These are phyloP conservation scores for Radopholus similis DNA, from an alignment of 1,140 invertebrate species.

Conservation along the genomic window DNA sequence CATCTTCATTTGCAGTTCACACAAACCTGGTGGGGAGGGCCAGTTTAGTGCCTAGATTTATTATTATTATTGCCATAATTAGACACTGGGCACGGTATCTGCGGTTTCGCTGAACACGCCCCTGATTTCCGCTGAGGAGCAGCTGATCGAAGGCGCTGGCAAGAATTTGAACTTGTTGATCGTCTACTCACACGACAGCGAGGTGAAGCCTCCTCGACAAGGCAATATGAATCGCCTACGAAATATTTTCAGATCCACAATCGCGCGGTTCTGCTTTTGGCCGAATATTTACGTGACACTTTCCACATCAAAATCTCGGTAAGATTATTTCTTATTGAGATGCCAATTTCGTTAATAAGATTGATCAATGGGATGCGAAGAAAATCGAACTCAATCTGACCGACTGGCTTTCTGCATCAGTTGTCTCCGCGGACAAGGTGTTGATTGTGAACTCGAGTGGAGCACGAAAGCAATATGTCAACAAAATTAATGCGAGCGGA, in stretches of 20 bases:
- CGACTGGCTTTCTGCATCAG: conserved; percentile 54
- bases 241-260: too few relatives aligned
- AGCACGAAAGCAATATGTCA: conserved; percentile 40
- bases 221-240: too few relatives aligned
- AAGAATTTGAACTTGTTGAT: conserved; percentile 43
- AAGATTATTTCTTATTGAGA: background rate
- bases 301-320: conserved; percentile 53
- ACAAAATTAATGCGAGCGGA: conserved; percentile 16
- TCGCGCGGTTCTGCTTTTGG: conserved; percentile 50
- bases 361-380: conserved; percentile 51
- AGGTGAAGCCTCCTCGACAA: too few relatives aligned
- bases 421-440: conserved; percentile 55
- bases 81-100: conserved; percentile 1
- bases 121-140: conserved; percentile 3
- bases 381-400: conserved; percentile 50
- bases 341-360: conserved; percentile 24
- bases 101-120: background rate
- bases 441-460: conserved; percentile 56
- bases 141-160: background rate
- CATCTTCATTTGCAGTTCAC: conserved; percentile 3
- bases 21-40: conserved; percentile 5
- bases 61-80: too few relatives aligned
- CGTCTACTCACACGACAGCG: conserved; percentile 52
- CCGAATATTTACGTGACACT: conserved; percentile 49
- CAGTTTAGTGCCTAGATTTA: too few relatives aligned